Evolutionary conservation across 2,797 vertebrate genomes (phyloP), one percentile per base, ranked within the genome.

Genomic region (Pseudopleuronectes americanus): DNA sequence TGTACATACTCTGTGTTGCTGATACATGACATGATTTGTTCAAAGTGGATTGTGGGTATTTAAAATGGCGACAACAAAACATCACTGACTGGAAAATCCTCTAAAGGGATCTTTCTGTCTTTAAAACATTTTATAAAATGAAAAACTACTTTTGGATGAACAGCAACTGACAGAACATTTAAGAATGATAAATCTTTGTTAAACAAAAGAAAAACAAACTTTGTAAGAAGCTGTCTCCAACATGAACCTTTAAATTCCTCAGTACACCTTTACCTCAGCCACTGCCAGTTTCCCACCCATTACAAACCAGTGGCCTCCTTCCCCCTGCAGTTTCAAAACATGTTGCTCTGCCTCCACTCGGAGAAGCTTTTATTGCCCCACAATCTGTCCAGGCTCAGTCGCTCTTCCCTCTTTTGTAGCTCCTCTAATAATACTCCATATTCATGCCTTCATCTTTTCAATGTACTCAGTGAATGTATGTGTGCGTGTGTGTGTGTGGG

Each of bases 351-450:
- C 80, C 77, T 87, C 73, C 80, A 63, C 74, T 76, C 78, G 12
- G 79, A 62, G 78, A 84, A 76, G 84, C 81, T 87, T 90, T 84
- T 80, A 90, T 88, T 84, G 65, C 76, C 53, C 57, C 78, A 78
- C 73, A 90, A 87, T 79, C 84, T 83, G 76, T 84, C 68, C 68
- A 81, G 73, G 75, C 83, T 38, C 71, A 86, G 70, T 81, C 52
- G 8, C 72, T 51, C 65, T 63, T 48, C 74, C 73, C 70, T 66
- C 55, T 81, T 90, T 84, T 89, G 81, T 84, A 80, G 58, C 65
- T 65, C 72, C 79, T 85, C 74, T 86, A 90, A 88, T 88, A 90
- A 88, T 74, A 77, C 85, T 79, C 63, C 64, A 79, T 78, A 85
- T 87, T 89, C 66, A 43, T 59, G 67, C 71, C 80, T 79, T 74